These are phyloP conservation scores for Mythimna lalbum DNA, from an alignment of 2,888 invertebrate species.

Conservation along the genomic window DNA sequence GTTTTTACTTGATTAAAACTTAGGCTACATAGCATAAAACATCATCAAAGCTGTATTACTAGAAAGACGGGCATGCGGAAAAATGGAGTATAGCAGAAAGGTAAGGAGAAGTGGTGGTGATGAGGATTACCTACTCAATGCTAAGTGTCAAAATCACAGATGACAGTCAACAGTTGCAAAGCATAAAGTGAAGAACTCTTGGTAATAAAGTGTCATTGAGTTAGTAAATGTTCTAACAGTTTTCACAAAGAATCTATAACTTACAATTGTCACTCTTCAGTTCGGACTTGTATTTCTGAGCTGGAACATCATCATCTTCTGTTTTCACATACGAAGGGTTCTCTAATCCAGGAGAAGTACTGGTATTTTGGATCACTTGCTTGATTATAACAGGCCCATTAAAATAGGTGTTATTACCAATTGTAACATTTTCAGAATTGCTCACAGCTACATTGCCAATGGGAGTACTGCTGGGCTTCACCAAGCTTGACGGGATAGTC, in stretches of 20 bases:
- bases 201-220: not conserved
- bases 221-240: not conserved
- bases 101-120: not conserved
- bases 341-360: slow-evolving; percentile 77
- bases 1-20: not conserved
- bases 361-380: slow-evolving; percentile 91
- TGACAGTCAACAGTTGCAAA: not conserved
- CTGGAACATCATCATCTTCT: slow-evolving; percentile 70
- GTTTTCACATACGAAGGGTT: slow-evolving; percentile 78
- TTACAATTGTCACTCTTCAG: slow-evolving; percentile 58
- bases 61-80: not conserved
- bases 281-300: slow-evolving; percentile 29
- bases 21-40: not conserved
- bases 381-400: slow-evolving; percentile 95
- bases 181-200: not conserved
- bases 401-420: slow-evolving; percentile 94
- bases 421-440: slow-evolving; percentile 93
- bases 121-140: not conserved
- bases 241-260: slow-evolving; percentile 18
- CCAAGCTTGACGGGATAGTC: slow-evolving; percentile 70
- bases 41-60: not conserved
- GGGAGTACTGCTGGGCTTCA: slow-evolving; percentile 70
- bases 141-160: not conserved
- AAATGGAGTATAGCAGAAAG: not conserved
- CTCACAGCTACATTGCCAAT: slow-evolving; percentile 92